Percentiles rank a stretch among this genome's conserved stretches.
These are phyloP conservation scores for western clawed frog (Xenopus tropicalis) DNA, from an alignment of 2,113 vertebrate species.

Conservation along the genomic window DNA sequence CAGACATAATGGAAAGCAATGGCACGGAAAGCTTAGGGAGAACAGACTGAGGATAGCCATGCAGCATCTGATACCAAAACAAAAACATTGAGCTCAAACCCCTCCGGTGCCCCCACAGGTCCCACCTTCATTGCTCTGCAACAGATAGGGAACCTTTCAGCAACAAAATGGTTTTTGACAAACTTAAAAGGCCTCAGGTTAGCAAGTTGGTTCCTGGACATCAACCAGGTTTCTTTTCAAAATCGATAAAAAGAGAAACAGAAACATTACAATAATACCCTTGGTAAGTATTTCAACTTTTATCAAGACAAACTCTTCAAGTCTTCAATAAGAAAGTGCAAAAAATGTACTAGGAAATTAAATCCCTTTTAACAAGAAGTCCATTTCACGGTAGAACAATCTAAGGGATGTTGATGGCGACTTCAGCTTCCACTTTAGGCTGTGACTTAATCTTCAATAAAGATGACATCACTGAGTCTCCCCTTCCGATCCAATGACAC, in stretches of 20 bases:
- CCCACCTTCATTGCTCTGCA: not conserved
- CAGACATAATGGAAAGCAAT: not conserved
- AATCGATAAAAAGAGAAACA: constrained; percentile 33
- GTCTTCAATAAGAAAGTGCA: constrained; percentile 71
- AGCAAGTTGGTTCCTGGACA: constrained; percentile 32
- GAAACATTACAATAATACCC: constrained; percentile 35
- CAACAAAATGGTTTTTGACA: constrained; percentile 14
- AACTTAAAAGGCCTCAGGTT: constrained; percentile 29
- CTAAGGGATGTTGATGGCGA: constrained; percentile 32
- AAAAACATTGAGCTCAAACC: constrained; percentile 12
- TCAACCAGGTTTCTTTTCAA: not conserved
- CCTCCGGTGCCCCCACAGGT: not conserved
- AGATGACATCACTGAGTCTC: constrained; percentile 64
- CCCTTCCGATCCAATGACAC: constrained; percentile 63
- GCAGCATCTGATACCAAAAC: constrained; percentile 23
- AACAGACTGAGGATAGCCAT: constrained; percentile 13
- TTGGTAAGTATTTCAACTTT: constrained; percentile 45
- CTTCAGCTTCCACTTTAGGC: not conserved
- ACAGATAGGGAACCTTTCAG: not conserved
- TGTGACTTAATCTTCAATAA: constrained; percentile 63
- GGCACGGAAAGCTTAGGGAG: not conserved
- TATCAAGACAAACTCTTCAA: constrained; percentile 58
- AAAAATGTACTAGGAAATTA: constrained; percentile 62
- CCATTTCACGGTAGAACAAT: constrained; percentile 50
- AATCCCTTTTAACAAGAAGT: constrained; percentile 43